Conservation (phyloP, 2,888 invertebrate genomes). For the Sinelater perroti region DNA sequence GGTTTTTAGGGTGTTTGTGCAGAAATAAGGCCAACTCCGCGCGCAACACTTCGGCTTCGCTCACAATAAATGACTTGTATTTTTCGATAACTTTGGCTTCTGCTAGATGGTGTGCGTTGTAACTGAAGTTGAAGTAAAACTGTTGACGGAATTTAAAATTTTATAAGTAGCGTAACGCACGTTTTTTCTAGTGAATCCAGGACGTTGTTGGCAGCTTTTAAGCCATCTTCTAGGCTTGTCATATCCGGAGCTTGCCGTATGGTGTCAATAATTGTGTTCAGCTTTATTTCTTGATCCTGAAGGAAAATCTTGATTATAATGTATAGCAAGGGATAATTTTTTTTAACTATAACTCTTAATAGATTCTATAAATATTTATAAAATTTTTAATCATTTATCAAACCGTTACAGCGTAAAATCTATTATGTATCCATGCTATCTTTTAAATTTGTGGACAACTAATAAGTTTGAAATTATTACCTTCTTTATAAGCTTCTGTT, state of each 20-base stretch:
- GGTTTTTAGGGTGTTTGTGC: slow-evolving; percentile 37
- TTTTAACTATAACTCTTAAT: no score
- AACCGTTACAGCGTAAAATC: no score
- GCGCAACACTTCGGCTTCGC: slow-evolving; percentile 46
- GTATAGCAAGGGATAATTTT: no score
- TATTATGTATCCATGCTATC: no score
- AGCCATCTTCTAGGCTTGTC: slow-evolving; percentile 40
- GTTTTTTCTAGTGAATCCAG: slow-evolving; percentile 42
- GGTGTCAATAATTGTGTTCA: slow-evolving; percentile 48
- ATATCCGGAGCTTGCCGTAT: slow-evolving; percentile 47
- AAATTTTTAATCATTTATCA: no score
- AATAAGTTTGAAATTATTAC: no score
- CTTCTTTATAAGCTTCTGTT: no score
- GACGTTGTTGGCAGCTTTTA: slow-evolving; percentile 23
- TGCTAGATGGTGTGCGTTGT: slow-evolving; percentile 27
- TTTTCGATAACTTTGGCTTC: slow-evolving; percentile 46
- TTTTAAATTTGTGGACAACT: no score
- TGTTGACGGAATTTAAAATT: neutral
- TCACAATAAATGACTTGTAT: slow-evolving; percentile 40
- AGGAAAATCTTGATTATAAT: neutral
- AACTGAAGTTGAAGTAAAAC: slow-evolving; percentile 5
- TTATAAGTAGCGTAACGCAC: slow-evolving; percentile 29
- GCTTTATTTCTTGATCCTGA: slow-evolving; percentile 41
- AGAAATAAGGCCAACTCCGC: slow-evolving; percentile 49
- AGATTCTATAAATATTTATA: no score